Evolutionary conservation across 1,140 invertebrate genomes (phyloP).

Genomic region (Bombus fervidus): DNA sequence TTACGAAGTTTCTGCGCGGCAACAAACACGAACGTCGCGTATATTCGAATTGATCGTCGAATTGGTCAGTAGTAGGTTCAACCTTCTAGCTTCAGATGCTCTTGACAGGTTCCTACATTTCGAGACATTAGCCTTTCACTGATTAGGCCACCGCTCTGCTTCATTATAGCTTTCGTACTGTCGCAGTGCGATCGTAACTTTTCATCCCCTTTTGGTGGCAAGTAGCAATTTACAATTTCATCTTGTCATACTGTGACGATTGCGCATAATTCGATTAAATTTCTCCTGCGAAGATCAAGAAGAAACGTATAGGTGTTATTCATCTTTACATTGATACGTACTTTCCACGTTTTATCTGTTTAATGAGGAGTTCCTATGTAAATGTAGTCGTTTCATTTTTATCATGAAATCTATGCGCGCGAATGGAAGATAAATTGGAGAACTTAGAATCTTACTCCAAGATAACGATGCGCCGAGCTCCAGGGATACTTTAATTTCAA

Average conservation of each 20-base stretch:
- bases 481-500: constrained; percentile 15
- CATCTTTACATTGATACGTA: neutral
- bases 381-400: neutral
- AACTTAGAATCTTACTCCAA: neutral
- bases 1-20: constrained; percentile 13
- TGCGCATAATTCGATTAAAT: neutral
- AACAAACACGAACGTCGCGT: neutral
- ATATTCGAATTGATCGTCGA: constrained; percentile 3
- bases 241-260: neutral
- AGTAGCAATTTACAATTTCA: neutral
- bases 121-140: neutral
- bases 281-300: neutral
- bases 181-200: neutral
- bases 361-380: neutral
- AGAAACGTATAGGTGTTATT: neutral
- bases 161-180: neutral
- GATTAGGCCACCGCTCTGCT: neutral
- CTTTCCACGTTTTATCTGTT: neutral
- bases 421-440: neutral
- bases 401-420: neutral
- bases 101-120: too few species aligned
- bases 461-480: neutral
- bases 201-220: neutral
- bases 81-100: neutral
- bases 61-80: neutral